Base-by-base conservation (phyloP, 2,113 vertebrate genomes). In the Ardeotis arabs region DNA sequence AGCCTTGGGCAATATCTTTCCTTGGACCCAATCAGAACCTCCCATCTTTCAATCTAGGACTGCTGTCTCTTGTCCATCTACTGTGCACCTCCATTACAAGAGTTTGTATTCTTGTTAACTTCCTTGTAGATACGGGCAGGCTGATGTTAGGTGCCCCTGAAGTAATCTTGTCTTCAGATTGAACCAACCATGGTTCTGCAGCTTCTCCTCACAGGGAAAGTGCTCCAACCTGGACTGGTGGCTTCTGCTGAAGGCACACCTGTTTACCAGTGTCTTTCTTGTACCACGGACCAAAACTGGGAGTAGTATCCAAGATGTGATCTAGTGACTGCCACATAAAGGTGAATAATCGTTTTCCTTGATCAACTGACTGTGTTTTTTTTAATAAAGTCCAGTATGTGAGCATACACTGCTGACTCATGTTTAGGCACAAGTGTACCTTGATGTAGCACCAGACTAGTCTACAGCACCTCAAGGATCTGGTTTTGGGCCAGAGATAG, bases 11-110 rank as follows among this genome's bases (percentile, higher is more conserved):
- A 78, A 33, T n/a, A 75, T 78, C 2, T 27, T 95, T 85, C 63
- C 33, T 50, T 77, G 20, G 31, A 56, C 14, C 2, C 37, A 39
- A 2, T 0, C 44, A 27, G 29, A 92, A 58, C 15, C 8, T 60
- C 6, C 5, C 7, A 1, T 87, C 23, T 82, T 70, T 70, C 58
- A 37, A 7, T 75, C 44, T 47, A n/a, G 3, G 21, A 10, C 25
- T 28, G 25, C 9, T 76, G 8, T 47, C n/a, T 58, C 18, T 72
- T 2, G 3, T 44, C 64, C 13, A 22, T 17, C 27, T 62, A 25
- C 23, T 13, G 21, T 4, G 18, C 2, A 59, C 2, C 11, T 58
- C 6, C 1, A 0, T 29, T 39, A 49, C 11, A 47, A 27, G 28
- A 45, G 33, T 49, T 69, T 47, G 0, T 29, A 29, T 21, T 82